Percentiles rank a stretch among this genome's conserved stretches.
These are phyloP conservation scores for Hydractinia symbiolongicarpus DNA, from an alignment of 30 jellyfish, hydroid and myxozoan genomes.

Conservation along the genomic window DNA sequence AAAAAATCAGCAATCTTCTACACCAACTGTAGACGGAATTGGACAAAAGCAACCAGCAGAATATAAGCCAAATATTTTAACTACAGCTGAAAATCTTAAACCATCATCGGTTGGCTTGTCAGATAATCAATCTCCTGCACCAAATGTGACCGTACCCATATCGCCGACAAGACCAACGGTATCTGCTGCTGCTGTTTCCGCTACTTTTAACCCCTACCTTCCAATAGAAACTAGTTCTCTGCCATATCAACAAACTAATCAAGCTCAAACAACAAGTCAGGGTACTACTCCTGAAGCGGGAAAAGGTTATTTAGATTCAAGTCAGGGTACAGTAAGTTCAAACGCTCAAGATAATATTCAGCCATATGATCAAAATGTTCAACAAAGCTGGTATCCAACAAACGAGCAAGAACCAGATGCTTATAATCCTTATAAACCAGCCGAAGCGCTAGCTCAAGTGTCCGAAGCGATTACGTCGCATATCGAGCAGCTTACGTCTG, in stretches of 20 bases:
- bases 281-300: not conserved
- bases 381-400: constrained; percentile 17
- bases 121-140: not conserved
- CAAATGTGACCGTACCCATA: not conserved
- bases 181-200: not conserved
- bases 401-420: not conserved
- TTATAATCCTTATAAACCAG: too few species aligned
- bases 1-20: constrained; percentile 1
- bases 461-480: too few species aligned
- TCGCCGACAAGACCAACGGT: not conserved
- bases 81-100: not conserved
- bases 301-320: not conserved
- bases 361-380: not conserved
- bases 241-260: not conserved
- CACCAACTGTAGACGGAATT: not conserved
- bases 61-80: constrained; percentile 6
- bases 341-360: constrained; percentile 8
- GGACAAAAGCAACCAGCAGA: constrained; percentile 49
- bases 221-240: constrained; percentile 6
- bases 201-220: constrained; percentile 20
- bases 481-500: too few species aligned
- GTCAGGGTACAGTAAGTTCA: not conserved
- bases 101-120: not conserved
- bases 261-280: not conserved
- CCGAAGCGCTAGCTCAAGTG: too few species aligned